Evolutionary conservation across 2,888 invertebrate species (phyloP), one percentile per base, ranked within the genome.

Genomic region (Agrilus biguttatus): DNA sequence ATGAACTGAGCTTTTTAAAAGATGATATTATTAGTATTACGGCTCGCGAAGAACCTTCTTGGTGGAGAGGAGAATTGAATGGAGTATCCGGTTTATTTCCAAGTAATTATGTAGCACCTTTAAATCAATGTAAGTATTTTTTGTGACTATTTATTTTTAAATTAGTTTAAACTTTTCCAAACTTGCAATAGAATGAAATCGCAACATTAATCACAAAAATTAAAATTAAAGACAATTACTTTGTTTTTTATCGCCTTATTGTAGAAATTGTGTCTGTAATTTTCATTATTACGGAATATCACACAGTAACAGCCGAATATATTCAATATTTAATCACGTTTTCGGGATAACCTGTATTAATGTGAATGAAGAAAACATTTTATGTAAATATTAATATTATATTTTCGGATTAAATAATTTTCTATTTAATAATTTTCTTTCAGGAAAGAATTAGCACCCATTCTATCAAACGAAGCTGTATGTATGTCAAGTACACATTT

Each of bases 51-150:
- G 95, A 95, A 59, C 84, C 87, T n/a, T 86, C 91, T 41, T 96
- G 96, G 96, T 96, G 95, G 95, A 83, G 86, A 63, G 96, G 96
- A 42, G 91, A 93, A 70, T 72, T 89, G 35, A 86, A 89, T 52
- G 91, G 91, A 2, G 75, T 81, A 53, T 82, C 84, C 0, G 96
- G 96, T 7, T 73, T 96, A 41, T 96, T 96, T 65, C 96, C 96
- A 13, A 89, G 92, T 67, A 96, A 95, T 71, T 96, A 96, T 65
- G 95, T 96, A 45, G 75, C 82, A 51, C 78, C 81, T 44, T 72
- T 82, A 36, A 60, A 61, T 61, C 66, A 68, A 63, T 78, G 78
- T 78, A 68, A 78, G 78, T 78, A 66, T 17, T 13, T 36, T 36
- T 36, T n/a, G n/a, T n/a, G n/a, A 36, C 19, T 32, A 36, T 19